A percentile compares a stretch with the other conserved stretches of the same genome.
Conservation (phyloP, 1,140 invertebrate genomes). For the Heliconius eleuchia region DNA sequence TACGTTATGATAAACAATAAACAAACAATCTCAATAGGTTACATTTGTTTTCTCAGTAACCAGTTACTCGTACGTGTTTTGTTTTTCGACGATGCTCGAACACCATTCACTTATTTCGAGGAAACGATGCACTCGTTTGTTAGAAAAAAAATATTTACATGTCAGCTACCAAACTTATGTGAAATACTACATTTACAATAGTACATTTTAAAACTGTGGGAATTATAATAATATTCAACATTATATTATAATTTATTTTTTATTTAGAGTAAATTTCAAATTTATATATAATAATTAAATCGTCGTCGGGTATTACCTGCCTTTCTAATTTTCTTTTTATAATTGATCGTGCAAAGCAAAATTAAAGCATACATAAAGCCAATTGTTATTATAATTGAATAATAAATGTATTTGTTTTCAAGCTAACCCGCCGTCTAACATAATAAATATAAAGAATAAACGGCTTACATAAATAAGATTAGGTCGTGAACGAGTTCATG, state of each 20-base stretch:
- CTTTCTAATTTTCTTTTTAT: too few relatives aligned
- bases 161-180: too few relatives aligned
- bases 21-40: not conserved
- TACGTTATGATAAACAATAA: not conserved
- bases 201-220: too few relatives aligned
- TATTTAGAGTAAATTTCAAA: too few relatives aligned
- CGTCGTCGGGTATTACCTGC: too few relatives aligned
- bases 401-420: not conserved
- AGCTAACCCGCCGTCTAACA: not conserved
- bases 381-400: not conserved
- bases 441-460: slow-evolving; percentile 26
- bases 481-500: slow-evolving; percentile 30
- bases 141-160: not conserved
- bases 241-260: too few relatives aligned
- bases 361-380: too few relatives aligned
- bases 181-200: too few relatives aligned
- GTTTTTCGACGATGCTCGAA: slow-evolving; percentile 2
- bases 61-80: slow-evolving; percentile 9
- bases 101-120: slow-evolving; percentile 2
- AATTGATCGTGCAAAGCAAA: too few relatives aligned
- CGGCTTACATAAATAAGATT: slow-evolving; percentile 29
- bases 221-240: too few relatives aligned
- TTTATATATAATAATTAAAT: too few relatives aligned
- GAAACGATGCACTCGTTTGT: not conserved
- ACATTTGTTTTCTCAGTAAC: slow-evolving; percentile 9